Percentiles rank a stretch among this genome's conserved stretches.
These are phyloP conservation scores for Chlorocebus sabaeus DNA, from an alignment of 2,113 vertebrate genomes.

Conservation along the genomic window DNA sequence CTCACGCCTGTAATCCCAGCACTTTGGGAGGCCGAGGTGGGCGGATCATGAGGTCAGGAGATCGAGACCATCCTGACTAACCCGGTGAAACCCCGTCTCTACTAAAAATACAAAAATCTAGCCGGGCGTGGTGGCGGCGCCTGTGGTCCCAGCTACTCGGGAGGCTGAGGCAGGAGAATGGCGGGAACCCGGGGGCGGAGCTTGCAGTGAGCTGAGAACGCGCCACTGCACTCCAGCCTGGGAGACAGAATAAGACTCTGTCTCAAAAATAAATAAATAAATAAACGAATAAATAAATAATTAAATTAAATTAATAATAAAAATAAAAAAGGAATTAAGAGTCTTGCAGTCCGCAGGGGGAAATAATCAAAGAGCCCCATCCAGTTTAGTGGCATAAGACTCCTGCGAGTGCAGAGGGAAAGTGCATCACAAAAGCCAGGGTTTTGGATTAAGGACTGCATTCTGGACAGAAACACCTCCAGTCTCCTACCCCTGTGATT, in stretches of 20 bases:
- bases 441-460: background rate
- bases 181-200: too few species aligned
- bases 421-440: fast-evolving
- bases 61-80: too few species aligned
- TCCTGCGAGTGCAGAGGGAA: background rate
- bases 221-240: too few species aligned
- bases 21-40: too few species aligned
- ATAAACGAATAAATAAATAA: too few species aligned
- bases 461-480: background rate
- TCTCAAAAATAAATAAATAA: too few species aligned
- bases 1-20: too few species aligned
- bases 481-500: background rate
- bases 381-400: background rate
- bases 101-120: too few species aligned
- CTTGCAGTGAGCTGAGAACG: fast-evolving
- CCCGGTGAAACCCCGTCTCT: too few species aligned
- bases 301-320: background rate
- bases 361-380: background rate
- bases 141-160: fast-evolving
- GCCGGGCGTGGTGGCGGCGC: fast-evolving
- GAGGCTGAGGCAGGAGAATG: too few species aligned
- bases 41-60: too few species aligned
- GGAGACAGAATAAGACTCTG: fast-evolving
- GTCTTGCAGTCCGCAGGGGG: background rate
- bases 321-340: background rate